Evolutionary conservation across 2,888 invertebrate genomes (phyloP), one percentile per base, ranked within the genome.

Genomic region (Craniophora ligustri): DNA sequence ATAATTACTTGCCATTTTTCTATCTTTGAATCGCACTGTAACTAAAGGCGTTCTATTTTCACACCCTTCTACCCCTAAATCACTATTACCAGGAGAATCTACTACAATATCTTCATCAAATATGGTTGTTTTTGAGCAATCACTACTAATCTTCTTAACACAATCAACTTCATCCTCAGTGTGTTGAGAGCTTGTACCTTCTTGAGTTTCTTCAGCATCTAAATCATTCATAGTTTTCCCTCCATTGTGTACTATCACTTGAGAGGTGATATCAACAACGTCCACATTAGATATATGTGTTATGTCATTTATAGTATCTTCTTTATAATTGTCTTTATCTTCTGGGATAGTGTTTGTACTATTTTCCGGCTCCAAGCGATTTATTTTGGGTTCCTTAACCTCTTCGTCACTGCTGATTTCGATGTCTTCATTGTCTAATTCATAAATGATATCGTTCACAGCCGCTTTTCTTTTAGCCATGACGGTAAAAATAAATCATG

Each of bases 351-450:
- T 38, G 54, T 72, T 74, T 26, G 62, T 61, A 31, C 38, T 63
- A 16, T 50, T 70, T 55, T 73, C 65, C 13, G 48, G 42, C 48
- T 83, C 82, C 23, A 78, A 70, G 65, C 86, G 83, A 72, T 69
- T 79, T 56, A 86, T 84, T 87, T 90, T 89, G 44, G 88, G 73
- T 71, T 83, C 85, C 73, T 80, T 90, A 75, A 74, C 81, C 80
- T 93, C 92, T 59, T 92, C 92, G 18, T 91, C 92, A 69, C 92
- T 92, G 47, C 92, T 93, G 34, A 87, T 69, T 75, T 85, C 89
- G 59, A 91, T 80, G 75, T 94, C 94, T 59, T 92, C 93, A 72
- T 91, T 91, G 67, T 93, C 91, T 67, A 94, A 85, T 85, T 94
- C 94, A 79, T 89, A 94, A 78, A 94, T 93, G 7, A 93, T 93